phyloP scores from a whole-genome alignment of 2,888 invertebrate species.

The Lottia gigantea region DNA sequence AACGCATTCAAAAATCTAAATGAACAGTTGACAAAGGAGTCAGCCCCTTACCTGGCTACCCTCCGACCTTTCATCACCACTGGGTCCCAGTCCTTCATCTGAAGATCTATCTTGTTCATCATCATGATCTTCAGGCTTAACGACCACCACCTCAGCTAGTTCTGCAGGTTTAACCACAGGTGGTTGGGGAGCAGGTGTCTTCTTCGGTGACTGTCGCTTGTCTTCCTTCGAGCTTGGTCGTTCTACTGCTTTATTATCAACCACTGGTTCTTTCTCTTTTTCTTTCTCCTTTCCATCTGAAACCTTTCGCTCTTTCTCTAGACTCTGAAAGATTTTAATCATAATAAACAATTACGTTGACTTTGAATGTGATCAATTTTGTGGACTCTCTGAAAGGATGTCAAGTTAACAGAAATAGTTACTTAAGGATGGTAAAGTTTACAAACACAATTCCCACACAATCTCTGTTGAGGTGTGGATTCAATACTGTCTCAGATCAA shows the following conservation, averaged over 20 bases:
- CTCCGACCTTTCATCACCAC: constrained; percentile 50
- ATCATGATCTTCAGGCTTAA: constrained; percentile 12
- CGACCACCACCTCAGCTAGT: constrained; percentile 8
- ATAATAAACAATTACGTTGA: too few species aligned
- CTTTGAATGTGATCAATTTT: too few species aligned
- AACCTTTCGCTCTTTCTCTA: constrained; percentile 23
- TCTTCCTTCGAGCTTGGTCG: constrained; percentile 19
- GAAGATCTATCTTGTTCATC: constrained; percentile 45
- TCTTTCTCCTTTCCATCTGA: constrained; percentile 20
- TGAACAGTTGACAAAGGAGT: too few species aligned
- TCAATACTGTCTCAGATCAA: too few species aligned
- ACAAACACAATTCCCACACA: too few species aligned
- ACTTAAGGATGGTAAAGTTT: too few species aligned
- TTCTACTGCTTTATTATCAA: constrained; percentile 16
- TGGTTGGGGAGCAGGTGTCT: constrained; percentile 34
- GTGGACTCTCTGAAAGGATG: too few species aligned
- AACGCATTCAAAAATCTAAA: too few species aligned
- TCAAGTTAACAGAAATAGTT: too few species aligned
- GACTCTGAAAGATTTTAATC: constrained; percentile 22
- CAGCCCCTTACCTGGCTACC: constrained; percentile 40
- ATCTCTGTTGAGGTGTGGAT: too few species aligned
- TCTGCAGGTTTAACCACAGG: constrained; percentile 21
- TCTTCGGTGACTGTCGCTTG: constrained; percentile 36
- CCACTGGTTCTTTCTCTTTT: constrained; percentile 17
- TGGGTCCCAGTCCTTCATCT: constrained; percentile 52